Conservation (phyloP, 30 jellyfish, hydroid and myxozoan species). For the Pseudorhiza aurosa region DNA sequence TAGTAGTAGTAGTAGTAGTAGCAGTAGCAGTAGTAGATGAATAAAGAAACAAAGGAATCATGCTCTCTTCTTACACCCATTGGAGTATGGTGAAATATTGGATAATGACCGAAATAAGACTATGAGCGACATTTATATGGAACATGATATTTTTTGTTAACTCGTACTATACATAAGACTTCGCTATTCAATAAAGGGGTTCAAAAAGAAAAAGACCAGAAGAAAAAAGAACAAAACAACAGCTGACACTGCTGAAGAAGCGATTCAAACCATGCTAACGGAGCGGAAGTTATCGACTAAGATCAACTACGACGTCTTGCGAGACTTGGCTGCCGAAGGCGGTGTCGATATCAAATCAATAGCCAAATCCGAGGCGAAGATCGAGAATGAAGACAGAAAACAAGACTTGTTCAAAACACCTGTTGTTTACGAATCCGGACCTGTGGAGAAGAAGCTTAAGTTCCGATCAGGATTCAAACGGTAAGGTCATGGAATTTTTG, state of each 20-base stretch:
- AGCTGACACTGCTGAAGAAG: constrained; percentile 96
- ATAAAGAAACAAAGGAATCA: too few relatives aligned
- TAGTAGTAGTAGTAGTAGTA: too few relatives aligned
- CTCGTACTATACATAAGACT: too few relatives aligned
- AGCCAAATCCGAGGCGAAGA: constrained; percentile 46
- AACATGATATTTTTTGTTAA: too few relatives aligned
- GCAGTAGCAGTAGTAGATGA: too few relatives aligned
- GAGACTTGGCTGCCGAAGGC: constrained; percentile 80
- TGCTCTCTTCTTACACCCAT: too few relatives aligned
- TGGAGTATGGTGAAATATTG: too few relatives aligned
- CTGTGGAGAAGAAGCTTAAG: constrained; percentile 46
- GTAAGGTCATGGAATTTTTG: too few relatives aligned
- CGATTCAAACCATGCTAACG: constrained; percentile 87
- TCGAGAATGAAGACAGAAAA: constrained; percentile 24
- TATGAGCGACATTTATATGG: too few relatives aligned
- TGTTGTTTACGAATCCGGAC: constrained; percentile 72
- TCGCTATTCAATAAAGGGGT: too few relatives aligned
- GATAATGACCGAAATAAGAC: too few relatives aligned
- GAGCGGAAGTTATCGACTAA: constrained; percentile 84
- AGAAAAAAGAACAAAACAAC: constrained; percentile 54
- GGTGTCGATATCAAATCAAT: constrained; percentile 29
- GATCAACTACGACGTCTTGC: constrained; percentile 90
- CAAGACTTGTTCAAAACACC: neutral
- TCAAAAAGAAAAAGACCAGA: constrained; percentile 54
- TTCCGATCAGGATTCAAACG: constrained; percentile 53